Evolutionary conservation across 2,888 invertebrate genomes (phyloP).

Genomic region (Chalcis sispes): DNA sequence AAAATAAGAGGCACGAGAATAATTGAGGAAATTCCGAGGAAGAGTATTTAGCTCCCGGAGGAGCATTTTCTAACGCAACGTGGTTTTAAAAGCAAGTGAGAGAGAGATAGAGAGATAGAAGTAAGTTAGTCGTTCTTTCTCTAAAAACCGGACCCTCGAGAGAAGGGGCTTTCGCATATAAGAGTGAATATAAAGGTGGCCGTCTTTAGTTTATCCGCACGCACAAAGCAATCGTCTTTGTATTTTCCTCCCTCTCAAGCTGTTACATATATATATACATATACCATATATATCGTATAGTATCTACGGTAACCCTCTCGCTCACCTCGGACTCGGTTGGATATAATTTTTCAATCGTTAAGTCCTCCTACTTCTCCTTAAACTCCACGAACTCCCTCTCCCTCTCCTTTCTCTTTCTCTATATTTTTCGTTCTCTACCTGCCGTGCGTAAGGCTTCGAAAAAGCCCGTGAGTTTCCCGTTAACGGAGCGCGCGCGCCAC

Average conservation of each 20-base stretch:
- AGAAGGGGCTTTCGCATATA: slow-evolving; percentile 74
- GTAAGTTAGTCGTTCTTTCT: too few relatives aligned
- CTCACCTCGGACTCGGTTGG: too few relatives aligned
- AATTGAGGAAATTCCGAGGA: too few relatives aligned
- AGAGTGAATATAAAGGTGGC: slow-evolving; percentile 73
- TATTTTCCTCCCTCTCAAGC: background rate
- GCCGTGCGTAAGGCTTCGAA: slow-evolving; percentile 29
- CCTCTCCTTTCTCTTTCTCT: slow-evolving; percentile 50
- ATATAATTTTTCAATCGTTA: too few relatives aligned
- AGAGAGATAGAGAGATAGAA: slow-evolving; percentile 16
- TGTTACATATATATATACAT: too few relatives aligned
- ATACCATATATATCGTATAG: background rate
- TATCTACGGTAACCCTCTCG: slow-evolving; percentile 27
- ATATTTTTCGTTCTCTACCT: slow-evolving; percentile 4
- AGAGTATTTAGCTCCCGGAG: too few relatives aligned
- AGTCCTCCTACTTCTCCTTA: too few relatives aligned
- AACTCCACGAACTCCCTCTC: background rate
- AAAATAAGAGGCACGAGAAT: background rate
- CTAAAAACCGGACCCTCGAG: slow-evolving; percentile 59
- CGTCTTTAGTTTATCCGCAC: slow-evolving; percentile 74
- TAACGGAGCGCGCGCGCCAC: slow-evolving; percentile 4
- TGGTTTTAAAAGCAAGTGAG: background rate
- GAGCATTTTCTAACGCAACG: too few relatives aligned
- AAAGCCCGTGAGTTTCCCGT: slow-evolving; percentile 54
- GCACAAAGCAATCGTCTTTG: slow-evolving; percentile 61